Percentiles rank a stretch among this genome's conserved stretches.
Conservation (phyloP, 2,113 vertebrate species). For the Stictonetta naevosa region DNA sequence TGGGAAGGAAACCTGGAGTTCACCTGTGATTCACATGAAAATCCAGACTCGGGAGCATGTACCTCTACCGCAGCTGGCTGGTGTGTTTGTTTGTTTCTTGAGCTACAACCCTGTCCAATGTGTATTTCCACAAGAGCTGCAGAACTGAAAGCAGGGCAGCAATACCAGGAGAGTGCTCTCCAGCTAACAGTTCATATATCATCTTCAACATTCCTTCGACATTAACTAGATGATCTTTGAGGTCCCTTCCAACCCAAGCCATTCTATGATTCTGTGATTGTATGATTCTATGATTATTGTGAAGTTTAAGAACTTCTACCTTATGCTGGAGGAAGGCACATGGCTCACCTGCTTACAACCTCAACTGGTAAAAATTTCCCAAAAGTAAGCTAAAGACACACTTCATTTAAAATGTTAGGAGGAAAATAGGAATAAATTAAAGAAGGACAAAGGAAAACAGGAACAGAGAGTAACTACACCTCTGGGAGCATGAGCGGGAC, state of each 20-base stretch:
- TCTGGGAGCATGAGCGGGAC: not conserved
- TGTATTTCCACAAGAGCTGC: accelerated
- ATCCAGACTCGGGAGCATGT: not conserved
- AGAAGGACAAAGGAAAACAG: not conserved
- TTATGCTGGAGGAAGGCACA: not conserved
- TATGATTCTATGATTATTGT: not conserved
- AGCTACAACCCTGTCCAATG: not conserved
- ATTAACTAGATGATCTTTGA: too few relatives aligned
- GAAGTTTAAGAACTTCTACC: not conserved
- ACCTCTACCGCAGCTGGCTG: accelerated
- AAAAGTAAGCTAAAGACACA: not conserved
- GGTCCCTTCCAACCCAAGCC: too few relatives aligned
- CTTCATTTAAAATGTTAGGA: not conserved
- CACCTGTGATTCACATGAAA: not conserved
- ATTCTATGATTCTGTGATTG: too few relatives aligned
- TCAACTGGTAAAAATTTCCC: not conserved
- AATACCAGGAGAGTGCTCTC: accelerated
- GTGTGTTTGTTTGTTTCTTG: not conserved
- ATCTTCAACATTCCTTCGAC: not conserved
- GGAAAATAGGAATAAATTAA: not conserved
- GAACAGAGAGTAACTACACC: not conserved
- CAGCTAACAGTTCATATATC: not conserved
- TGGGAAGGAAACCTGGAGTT: not conserved
- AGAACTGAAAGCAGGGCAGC: not conserved
- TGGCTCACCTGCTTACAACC: not conserved